Conservation (phyloP, 2,888 invertebrate genomes). For the Germaria angustata region DNA sequence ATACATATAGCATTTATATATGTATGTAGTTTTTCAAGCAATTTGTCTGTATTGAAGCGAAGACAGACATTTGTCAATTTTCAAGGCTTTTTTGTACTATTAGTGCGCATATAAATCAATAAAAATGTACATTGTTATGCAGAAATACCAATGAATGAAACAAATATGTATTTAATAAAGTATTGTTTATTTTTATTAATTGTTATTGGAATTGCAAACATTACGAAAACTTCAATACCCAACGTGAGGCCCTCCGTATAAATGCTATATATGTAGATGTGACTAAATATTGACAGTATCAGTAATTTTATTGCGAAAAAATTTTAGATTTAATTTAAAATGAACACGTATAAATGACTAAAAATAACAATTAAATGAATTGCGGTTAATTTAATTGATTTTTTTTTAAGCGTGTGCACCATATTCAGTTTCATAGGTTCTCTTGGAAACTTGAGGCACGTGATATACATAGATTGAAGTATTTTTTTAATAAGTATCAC, state of each 20-base stretch:
- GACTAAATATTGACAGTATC: not conserved
- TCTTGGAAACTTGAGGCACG: not conserved
- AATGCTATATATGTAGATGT: not conserved
- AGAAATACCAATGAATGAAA: slow-evolving; percentile 33
- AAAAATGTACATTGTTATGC: slow-evolving; percentile 16
- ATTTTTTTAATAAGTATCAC: not conserved
- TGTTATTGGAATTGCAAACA: slow-evolving; percentile 11
- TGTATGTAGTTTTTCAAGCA: slow-evolving; percentile 16
- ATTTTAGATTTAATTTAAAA: not conserved
- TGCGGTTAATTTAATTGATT: not conserved
- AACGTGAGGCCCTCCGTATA: not conserved
- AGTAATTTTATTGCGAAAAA: not conserved
- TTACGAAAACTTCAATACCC: not conserved
- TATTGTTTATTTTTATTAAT: slow-evolving; percentile 26
- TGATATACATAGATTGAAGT: not conserved
- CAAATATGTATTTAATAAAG: slow-evolving; percentile 1
- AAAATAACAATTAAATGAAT: not conserved
- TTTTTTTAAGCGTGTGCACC: not conserved
- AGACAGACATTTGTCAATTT: slow-evolving; percentile 29
- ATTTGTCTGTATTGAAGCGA: slow-evolving; percentile 1
- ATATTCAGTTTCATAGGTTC: not conserved
- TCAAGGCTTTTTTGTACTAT: slow-evolving; percentile 17
- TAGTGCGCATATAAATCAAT: slow-evolving; percentile 47
- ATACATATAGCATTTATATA: no score
- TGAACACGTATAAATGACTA: not conserved